A percentile compares a stretch with the other conserved stretches of the same genome.
These are phyloP conservation scores for Proales similis DNA, from an alignment of 1,140 invertebrate species.

Conservation along the genomic window DNA sequence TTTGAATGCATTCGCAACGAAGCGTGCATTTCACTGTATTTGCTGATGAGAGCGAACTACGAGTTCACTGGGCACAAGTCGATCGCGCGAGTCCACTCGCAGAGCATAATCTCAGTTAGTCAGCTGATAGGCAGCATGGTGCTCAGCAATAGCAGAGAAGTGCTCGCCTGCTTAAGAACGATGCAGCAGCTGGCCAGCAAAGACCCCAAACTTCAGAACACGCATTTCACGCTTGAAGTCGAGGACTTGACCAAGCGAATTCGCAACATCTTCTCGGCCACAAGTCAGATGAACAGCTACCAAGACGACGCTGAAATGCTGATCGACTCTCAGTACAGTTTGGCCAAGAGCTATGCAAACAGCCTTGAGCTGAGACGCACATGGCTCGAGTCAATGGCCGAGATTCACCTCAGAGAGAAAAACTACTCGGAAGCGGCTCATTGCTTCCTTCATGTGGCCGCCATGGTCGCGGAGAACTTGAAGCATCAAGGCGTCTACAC, in stretches of 20 bases:
- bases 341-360: slow-evolving; percentile 86
- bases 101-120: slow-evolving; percentile 80
- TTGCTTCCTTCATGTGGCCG: slow-evolving; percentile 78
- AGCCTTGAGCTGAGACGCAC: slow-evolving; percentile 83
- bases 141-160: slow-evolving; percentile 74
- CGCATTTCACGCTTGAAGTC: slow-evolving; percentile 69
- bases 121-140: slow-evolving; percentile 77
- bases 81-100: slow-evolving; percentile 74
- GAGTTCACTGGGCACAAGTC: slow-evolving; percentile 73
- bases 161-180: slow-evolving; percentile 80
- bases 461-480: slow-evolving; percentile 81
- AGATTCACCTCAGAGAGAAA: slow-evolving; percentile 66
- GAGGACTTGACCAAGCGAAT: slow-evolving; percentile 84
- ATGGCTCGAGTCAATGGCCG: slow-evolving; percentile 83
- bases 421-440: slow-evolving; percentile 68
- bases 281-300: slow-evolving; percentile 79
- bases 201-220: slow-evolving; percentile 54
- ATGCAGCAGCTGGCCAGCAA: slow-evolving; percentile 85
- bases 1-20: slow-evolving; percentile 72
- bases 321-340: slow-evolving; percentile 80
- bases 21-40: slow-evolving; percentile 77
- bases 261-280: slow-evolving; percentile 83
- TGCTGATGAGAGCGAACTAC: slow-evolving; percentile 85
- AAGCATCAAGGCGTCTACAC: slow-evolving; percentile 59
- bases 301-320: slow-evolving; percentile 79